Conservation (phyloP, 2,797 vertebrate genomes). For the Aselliscus stoliczkanus region DNA sequence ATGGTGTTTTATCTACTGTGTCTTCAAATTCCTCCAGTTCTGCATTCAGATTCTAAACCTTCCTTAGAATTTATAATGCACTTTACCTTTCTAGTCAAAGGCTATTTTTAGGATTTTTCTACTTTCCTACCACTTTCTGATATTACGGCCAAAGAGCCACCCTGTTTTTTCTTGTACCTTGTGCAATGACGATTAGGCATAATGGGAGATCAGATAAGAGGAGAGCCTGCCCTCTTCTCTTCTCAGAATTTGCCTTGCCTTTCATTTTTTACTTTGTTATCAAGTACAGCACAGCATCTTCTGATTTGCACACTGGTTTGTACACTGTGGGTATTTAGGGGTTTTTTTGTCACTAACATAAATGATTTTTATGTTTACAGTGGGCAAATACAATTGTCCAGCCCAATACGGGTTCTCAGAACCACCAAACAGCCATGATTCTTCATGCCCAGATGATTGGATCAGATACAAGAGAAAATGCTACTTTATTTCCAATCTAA, state of each 20-base stretch:
- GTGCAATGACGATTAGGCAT: background rate
- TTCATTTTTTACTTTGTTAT: background rate
- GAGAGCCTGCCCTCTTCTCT: background rate
- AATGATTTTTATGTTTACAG: conserved; percentile 8
- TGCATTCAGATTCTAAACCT: background rate
- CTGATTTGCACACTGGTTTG: background rate
- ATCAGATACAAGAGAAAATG: conserved; percentile 72
- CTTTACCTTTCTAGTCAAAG: background rate
- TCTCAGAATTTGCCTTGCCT: background rate
- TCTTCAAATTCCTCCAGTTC: background rate
- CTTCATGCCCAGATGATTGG: conserved; percentile 70
- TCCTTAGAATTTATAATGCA: background rate
- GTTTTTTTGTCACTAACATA: conserved; percentile 29
- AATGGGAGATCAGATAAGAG: background rate
- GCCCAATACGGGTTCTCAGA: background rate
- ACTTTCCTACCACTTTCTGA: background rate
- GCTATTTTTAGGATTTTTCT: background rate
- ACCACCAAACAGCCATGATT: background rate
- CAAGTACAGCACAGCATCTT: background rate
- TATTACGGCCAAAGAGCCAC: background rate
- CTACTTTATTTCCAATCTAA: conserved; percentile 66
- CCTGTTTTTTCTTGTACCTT: background rate
- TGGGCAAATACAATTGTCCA: conserved; percentile 71
- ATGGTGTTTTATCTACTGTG: background rate
- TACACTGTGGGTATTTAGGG: background rate